Evolutionary conservation across 2,888 invertebrate genomes (phyloP).

Genomic region (Pristionchus exspectatus): DNA sequence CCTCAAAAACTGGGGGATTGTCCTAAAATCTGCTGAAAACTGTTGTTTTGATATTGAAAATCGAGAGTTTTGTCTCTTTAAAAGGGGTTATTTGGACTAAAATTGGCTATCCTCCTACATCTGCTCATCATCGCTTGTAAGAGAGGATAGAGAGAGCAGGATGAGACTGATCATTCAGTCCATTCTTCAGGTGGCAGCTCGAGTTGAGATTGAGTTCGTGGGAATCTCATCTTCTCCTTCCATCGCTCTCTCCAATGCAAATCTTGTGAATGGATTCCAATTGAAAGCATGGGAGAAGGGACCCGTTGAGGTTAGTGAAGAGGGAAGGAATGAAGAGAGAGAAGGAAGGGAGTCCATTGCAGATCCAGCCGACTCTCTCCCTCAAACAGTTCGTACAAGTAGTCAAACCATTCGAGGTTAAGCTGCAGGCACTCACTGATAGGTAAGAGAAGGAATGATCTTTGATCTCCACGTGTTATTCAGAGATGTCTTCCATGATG

Average conservation of each 20-base stretch:
- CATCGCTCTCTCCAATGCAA: constrained; percentile 42
- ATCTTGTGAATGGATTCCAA: constrained; percentile 31
- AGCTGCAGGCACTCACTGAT: constrained; percentile 46
- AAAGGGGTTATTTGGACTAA: not conserved
- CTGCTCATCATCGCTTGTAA: too few relatives aligned
- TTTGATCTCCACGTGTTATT: not conserved
- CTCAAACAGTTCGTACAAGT: constrained; percentile 51
- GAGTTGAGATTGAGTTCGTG: constrained; percentile 66
- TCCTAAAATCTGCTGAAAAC: not conserved
- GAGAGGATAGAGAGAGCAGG: not conserved
- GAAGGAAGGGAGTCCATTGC: not conserved
- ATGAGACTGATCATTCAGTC: not conserved
- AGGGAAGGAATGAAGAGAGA: not conserved
- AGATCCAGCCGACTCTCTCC: constrained; percentile 49
- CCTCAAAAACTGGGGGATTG: not conserved
- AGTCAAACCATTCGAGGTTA: constrained; percentile 36
- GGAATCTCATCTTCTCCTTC: constrained; percentile 57
- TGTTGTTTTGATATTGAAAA: not conserved
- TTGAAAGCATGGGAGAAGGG: constrained; percentile 49
- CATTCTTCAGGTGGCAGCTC: not conserved
- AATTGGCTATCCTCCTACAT: not conserved
- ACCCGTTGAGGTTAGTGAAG: constrained; percentile 50
- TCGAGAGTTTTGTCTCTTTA: not conserved
- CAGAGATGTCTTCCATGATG: constrained; percentile 53
- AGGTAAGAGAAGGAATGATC: not conserved